Evolutionary conservation across 2,888 invertebrate species (phyloP).

Genomic region (Leuctra nigra): DNA sequence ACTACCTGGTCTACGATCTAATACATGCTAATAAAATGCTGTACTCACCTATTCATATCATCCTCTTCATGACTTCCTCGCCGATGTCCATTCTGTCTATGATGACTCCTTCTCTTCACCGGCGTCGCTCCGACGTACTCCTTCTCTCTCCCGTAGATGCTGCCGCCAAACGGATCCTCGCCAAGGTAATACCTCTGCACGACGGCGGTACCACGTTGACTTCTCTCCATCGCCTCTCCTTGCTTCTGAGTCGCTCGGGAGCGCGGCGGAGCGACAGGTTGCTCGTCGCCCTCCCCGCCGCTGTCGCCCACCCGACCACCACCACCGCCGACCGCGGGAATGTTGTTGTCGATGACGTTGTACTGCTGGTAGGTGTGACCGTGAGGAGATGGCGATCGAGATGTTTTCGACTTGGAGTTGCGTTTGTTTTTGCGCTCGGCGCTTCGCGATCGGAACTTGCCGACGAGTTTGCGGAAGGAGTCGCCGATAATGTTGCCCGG

Average conservation of each 20-base stretch:
- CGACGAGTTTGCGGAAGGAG: slow-evolving; percentile 73
- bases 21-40: background rate
- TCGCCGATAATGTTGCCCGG: slow-evolving; percentile 56
- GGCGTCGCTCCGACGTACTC: slow-evolving; percentile 66
- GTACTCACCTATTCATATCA: slow-evolving; percentile 24
- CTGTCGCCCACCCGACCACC: slow-evolving; percentile 18
- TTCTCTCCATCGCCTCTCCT: slow-evolving; percentile 28
- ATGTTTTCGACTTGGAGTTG: slow-evolving; percentile 34
- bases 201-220: slow-evolving; percentile 37
- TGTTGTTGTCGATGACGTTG: slow-evolving; percentile 48
- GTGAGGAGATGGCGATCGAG: slow-evolving; percentile 45
- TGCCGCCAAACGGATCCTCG: slow-evolving; percentile 77
- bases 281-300: slow-evolving; percentile 17
- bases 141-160: slow-evolving; percentile 77
- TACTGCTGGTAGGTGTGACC: slow-evolving; percentile 48
- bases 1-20: too few species aligned
- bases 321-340: slow-evolving; percentile 37
- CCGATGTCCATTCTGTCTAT: slow-evolving; percentile 30
- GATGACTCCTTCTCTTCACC: slow-evolving; percentile 40
- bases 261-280: slow-evolving; percentile 27
- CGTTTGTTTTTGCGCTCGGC: slow-evolving; percentile 53
- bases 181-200: slow-evolving; percentile 77
- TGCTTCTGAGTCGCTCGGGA: slow-evolving; percentile 29
- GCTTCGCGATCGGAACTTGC: slow-evolving; percentile 72
- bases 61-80: slow-evolving; percentile 27